These are phyloP conservation scores for Corythaixoides concolor DNA, from an alignment of 2,113 vertebrate genomes.

Conservation along the genomic window DNA sequence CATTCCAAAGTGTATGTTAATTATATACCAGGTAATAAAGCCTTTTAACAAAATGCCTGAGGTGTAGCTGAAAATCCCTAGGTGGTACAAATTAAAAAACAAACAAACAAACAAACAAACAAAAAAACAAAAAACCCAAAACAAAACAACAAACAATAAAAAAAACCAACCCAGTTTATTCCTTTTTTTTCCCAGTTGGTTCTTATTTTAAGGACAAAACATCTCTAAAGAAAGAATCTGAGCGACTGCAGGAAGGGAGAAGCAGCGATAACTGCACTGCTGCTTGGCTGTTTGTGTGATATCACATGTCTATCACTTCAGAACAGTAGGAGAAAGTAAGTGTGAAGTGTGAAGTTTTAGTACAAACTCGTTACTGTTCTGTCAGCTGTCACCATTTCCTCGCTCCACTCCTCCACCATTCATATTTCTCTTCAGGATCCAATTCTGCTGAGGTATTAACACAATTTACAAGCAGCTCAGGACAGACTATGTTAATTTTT, in stretches of 20 bases:
- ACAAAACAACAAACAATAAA: too few species aligned
- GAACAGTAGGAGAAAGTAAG: neutral
- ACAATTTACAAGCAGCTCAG: neutral
- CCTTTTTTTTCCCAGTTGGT: neutral
- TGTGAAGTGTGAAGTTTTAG: slow-evolving; percentile 19
- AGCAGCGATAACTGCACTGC: neutral
- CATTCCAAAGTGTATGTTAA: neutral
- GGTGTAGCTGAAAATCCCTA: neutral
- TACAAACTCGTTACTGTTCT: neutral
- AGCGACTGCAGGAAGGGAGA: neutral
- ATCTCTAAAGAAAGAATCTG: neutral
- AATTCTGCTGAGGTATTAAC: neutral
- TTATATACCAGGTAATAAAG: neutral
- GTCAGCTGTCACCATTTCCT: slow-evolving; percentile 13
- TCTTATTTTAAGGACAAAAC: neutral
- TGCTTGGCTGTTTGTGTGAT: neutral
- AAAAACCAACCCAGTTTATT: neutral
- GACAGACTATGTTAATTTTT: neutral
- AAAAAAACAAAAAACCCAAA: too few species aligned
- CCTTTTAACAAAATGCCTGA: neutral
- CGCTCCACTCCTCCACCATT: neutral
- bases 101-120: neutral
- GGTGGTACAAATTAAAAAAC: neutral
- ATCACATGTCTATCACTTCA: neutral
- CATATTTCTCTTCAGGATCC: neutral